phyloP scores from a whole-genome alignment of 2,113 vertebrate genomes.

The Callopanchax toddi region DNA sequence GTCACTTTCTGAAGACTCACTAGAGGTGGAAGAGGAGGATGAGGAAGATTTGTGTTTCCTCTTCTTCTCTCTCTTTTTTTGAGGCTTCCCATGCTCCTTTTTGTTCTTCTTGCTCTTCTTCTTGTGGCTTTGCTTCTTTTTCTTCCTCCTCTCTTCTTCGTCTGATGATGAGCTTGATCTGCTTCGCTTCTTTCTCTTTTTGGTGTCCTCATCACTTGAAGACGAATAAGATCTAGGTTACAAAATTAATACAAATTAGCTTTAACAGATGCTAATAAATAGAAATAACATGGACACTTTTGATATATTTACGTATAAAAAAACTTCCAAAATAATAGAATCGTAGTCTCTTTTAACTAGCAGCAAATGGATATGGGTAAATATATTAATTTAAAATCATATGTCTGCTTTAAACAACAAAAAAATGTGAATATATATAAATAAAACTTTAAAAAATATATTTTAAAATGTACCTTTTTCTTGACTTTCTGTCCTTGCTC shows the following conservation, averaged over 20 bases:
- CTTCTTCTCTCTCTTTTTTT: conserved; percentile 86
- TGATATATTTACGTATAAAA: background rate
- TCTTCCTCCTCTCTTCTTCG: conserved; percentile 83
- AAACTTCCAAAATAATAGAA: background rate
- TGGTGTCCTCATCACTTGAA: conserved; percentile 52
- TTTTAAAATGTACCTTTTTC: conserved; percentile 83
- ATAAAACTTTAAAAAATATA: too few species aligned
- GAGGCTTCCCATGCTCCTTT: conserved; percentile 82
- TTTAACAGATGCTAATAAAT: background rate
- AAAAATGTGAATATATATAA: background rate
- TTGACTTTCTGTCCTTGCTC: conserved; percentile 85
- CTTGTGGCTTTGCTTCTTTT: conserved; percentile 90
- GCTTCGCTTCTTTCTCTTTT: conserved; percentile 66
- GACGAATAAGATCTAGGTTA: conserved; percentile 56
- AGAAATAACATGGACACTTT: background rate
- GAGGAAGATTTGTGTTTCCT: conserved; percentile 80
- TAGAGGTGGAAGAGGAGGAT: conserved; percentile 81
- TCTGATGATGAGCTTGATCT: conserved; percentile 85
- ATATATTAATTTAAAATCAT: background rate
- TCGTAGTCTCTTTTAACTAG: background rate
- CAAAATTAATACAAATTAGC: too few species aligned
- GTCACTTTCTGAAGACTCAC: conserved; percentile 84
- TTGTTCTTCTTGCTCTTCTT: conserved; percentile 92
- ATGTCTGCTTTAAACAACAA: too few species aligned
- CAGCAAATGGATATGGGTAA: too few species aligned